A percentile compares a stretch with the other conserved stretches of the same genome.
These are phyloP conservation scores for Azorinus chamasolen DNA, from an alignment of 2,888 invertebrate species.

Conservation along the genomic window DNA sequence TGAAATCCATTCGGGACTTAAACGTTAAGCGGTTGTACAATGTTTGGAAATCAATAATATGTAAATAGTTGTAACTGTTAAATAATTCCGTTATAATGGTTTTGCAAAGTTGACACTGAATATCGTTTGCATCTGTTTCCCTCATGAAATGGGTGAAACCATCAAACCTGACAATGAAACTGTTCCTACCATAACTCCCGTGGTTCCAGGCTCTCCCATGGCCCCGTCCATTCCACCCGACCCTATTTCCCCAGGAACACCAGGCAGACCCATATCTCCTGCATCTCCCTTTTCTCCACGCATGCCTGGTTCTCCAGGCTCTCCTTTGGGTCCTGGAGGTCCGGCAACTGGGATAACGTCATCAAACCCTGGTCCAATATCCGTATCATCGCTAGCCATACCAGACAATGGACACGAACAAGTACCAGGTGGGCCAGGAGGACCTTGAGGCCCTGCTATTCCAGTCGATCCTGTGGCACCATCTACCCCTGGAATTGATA, in stretches of 20 bases:
- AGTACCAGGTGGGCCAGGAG: slow-evolving; percentile 51
- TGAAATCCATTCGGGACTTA: too few species aligned
- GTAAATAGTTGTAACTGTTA: too few species aligned
- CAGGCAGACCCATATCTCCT: slow-evolving; percentile 56
- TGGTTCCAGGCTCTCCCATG: slow-evolving; percentile 67
- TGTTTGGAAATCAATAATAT: too few species aligned
- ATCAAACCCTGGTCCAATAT: background rate
- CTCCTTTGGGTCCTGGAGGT: slow-evolving; percentile 54
- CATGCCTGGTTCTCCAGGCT: slow-evolving; percentile 49
- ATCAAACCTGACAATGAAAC: too few species aligned
- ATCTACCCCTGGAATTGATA: slow-evolving; percentile 35
- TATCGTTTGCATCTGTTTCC: too few species aligned
- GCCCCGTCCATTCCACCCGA: slow-evolving; percentile 55
- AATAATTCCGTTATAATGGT: too few species aligned
- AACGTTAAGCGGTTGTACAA: too few species aligned
- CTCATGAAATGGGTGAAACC: too few species aligned
- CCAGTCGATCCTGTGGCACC: slow-evolving; percentile 54
- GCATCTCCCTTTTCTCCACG: slow-evolving; percentile 46
- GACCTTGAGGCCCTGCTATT: slow-evolving; percentile 47
- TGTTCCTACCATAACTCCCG: slow-evolving; percentile 66
- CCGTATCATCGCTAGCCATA: too few species aligned
- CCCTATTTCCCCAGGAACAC: slow-evolving; percentile 64
- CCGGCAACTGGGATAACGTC: slow-evolving; percentile 24
- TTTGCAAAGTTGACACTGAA: too few species aligned
- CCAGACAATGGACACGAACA: background rate